Evolutionary conservation across 1,140 invertebrate genomes (phyloP).

Genomic region (Caenorhabditis inopinata): DNA sequence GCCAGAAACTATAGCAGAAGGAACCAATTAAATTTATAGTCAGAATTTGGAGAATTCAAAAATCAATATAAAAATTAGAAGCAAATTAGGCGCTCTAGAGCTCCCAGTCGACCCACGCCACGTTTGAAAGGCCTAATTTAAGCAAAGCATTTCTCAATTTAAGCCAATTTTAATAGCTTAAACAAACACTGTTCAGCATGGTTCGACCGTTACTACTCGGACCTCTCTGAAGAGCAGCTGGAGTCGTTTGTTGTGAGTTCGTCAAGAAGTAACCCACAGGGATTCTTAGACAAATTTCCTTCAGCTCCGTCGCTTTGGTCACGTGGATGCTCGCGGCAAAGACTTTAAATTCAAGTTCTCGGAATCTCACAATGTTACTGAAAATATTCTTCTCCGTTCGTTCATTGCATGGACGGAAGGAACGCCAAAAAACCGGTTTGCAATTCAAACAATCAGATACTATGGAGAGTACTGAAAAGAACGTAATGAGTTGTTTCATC

Average conservation of each 20-base stretch:
- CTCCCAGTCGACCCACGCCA: too few species aligned
- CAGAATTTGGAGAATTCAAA: too few species aligned
- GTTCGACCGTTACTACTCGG: slow-evolving; percentile 25
- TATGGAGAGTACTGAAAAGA: slow-evolving; percentile 20
- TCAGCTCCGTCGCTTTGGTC: background rate
- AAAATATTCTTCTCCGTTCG: background rate
- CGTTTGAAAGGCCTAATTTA: too few species aligned
- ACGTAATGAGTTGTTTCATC: too few species aligned
- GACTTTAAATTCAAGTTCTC: slow-evolving; percentile 16
- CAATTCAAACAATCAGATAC: slow-evolving; percentile 9
- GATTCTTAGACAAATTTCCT: background rate
- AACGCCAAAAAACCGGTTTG: background rate
- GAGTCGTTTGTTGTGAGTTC: background rate
- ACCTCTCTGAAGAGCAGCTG: background rate
- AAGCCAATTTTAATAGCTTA: background rate
- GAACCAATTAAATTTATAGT: too few species aligned
- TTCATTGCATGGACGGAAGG: slow-evolving; percentile 5
- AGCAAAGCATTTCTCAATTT: too few species aligned
- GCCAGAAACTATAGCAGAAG: background rate
- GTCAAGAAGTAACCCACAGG: background rate
- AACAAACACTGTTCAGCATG: too few species aligned
- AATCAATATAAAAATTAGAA: too few species aligned
- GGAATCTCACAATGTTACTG: background rate
- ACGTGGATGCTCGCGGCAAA: background rate
- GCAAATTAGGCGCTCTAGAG: too few species aligned